phyloP scores from a whole-genome alignment of 2,888 invertebrate species.

The Terebella lapidaria region DNA sequence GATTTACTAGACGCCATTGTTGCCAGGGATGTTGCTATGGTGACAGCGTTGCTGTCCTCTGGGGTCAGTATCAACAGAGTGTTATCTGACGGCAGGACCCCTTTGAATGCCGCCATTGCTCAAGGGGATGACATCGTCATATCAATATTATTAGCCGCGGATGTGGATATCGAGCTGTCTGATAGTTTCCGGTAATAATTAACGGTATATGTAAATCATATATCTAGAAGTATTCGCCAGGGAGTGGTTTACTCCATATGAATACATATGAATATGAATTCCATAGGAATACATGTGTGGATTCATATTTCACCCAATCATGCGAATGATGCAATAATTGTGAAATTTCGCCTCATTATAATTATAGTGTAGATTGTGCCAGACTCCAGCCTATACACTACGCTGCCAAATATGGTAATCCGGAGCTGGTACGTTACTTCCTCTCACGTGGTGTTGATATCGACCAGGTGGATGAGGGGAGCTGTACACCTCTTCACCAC shows the following conservation, averaged over 20 bases:
- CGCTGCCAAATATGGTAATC: conserved; percentile 3
- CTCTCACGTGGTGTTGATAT: conserved; percentile 2
- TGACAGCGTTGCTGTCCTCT: not conserved
- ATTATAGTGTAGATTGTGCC: conserved; percentile 6
- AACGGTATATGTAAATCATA: too few species aligned
- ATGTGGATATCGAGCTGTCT: not conserved
- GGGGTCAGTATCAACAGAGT: not conserved
- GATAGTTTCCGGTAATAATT: not conserved
- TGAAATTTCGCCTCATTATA: too few species aligned
- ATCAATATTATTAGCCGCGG: not conserved
- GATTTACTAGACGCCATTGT: not conserved
- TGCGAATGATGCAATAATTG: too few species aligned
- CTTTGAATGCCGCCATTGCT: not conserved
- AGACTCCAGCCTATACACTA: conserved; percentile 9
- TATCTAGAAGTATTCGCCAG: too few species aligned
- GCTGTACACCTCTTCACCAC: conserved; percentile 11
- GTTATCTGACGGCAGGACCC: not conserved
- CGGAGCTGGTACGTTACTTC: conserved; percentile 2
- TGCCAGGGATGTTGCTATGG: not conserved
- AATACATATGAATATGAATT: too few species aligned
- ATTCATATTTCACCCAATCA: too few species aligned
- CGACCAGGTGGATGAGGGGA: conserved; percentile 9
- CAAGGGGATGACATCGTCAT: not conserved
- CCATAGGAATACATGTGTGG: too few species aligned
- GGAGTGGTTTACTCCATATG: too few species aligned